A percentile compares a stretch with the other conserved stretches of the same genome.
These are phyloP conservation scores for Didymodactylos carnosus DNA, from an alignment of 2,888 invertebrate species.

Conservation along the genomic window DNA sequence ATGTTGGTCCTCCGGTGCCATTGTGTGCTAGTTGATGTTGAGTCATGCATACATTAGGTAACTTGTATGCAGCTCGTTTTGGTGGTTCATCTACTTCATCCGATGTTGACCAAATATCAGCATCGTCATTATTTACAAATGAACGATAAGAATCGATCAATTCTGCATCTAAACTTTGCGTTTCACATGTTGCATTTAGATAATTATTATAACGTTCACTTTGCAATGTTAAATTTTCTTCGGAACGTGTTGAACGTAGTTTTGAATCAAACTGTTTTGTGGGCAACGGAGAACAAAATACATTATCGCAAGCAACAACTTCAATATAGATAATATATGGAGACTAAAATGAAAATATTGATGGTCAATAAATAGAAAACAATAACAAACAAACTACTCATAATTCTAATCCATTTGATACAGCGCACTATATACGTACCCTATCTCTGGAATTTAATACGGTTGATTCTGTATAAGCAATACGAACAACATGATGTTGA, in stretches of 20 bases:
- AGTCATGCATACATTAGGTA: too few relatives aligned
- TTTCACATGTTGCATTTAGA: neutral
- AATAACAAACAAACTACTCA: constrained; percentile 2
- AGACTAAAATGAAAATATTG: constrained; percentile 41
- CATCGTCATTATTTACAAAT: neutral
- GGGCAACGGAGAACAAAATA: constrained; percentile 62
- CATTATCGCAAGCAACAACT: constrained; percentile 66
- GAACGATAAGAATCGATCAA: neutral
- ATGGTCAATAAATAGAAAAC: neutral
- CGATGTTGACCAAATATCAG: neutral
- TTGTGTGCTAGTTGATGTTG: neutral
- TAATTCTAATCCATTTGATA: neutral
- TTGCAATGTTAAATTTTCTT: neutral
- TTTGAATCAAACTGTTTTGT: constrained; percentile 46
- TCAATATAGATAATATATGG: constrained; percentile 96
- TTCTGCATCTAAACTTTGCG: neutral
- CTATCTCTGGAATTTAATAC: constrained; percentile 87
- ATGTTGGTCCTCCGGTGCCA: neutral
- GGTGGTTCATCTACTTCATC: neutral
- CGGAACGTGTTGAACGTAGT: neutral
- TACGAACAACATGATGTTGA: constrained; percentile 78
- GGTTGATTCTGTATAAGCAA: constrained; percentile 87
- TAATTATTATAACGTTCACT: neutral
- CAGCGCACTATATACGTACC: neutral
- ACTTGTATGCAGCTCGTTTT: too few relatives aligned